Percentiles rank a stretch among this genome's conserved stretches.
Conservation (phyloP, 92 coral and sea anemone genomes). For the Actinostola sp. region DNA sequence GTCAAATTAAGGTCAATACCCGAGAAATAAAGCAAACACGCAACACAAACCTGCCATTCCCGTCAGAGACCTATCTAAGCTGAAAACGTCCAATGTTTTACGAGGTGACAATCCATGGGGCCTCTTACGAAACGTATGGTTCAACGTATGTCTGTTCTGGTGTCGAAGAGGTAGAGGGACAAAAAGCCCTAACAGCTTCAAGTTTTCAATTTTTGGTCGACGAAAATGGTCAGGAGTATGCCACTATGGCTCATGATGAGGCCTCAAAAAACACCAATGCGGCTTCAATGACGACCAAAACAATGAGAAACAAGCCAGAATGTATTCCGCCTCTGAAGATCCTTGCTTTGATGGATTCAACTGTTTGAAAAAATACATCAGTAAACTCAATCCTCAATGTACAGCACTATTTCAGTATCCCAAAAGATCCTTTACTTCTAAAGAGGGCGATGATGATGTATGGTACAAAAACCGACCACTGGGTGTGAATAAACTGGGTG, state of each 20-base stretch:
- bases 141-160: slow-evolving; percentile 43
- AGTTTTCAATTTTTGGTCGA: slow-evolving; percentile 43
- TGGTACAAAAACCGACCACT: too few species aligned
- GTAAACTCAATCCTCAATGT: slow-evolving; percentile 19
- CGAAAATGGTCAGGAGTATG: slow-evolving; percentile 34
- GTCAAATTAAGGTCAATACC: slow-evolving; percentile 37
- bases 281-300: not conserved
- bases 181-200: slow-evolving; percentile 19
- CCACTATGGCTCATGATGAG: slow-evolving; percentile 45
- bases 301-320: slow-evolving; percentile 28
- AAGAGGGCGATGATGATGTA: not conserved
- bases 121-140: slow-evolving; percentile 49
- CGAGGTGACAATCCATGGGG: slow-evolving; percentile 44
- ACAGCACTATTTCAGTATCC: slow-evolving; percentile 16
- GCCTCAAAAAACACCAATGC: not conserved
- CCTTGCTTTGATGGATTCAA: slow-evolving; percentile 20
- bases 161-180: slow-evolving; percentile 58
- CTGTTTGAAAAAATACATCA: slow-evolving; percentile 21
- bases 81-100: slow-evolving; percentile 21
- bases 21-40: slow-evolving; percentile 45
- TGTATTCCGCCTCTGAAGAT: slow-evolving; percentile 25
- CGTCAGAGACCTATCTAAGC: slow-evolving; percentile 33
- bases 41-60: slow-evolving; percentile 47
- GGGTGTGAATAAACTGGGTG: too few species aligned
- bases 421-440: not conserved